These are phyloP conservation scores for Anthopleura sola DNA, from an alignment of 64 coral and sea anemone genomes.

Conservation along the genomic window DNA sequence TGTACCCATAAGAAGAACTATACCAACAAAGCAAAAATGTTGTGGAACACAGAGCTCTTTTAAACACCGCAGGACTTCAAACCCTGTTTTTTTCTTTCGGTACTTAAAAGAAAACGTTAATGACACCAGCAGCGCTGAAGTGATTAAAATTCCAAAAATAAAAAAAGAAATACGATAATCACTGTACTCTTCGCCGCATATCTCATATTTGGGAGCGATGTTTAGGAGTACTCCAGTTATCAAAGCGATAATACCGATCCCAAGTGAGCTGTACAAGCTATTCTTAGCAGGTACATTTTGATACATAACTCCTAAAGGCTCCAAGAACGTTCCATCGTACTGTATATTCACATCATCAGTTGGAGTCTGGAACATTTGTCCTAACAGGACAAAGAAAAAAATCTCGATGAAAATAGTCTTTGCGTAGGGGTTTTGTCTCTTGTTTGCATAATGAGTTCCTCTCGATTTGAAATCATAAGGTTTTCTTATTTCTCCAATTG, in stretches of 20 bases:
- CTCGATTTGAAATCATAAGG: slow-evolving; percentile 74
- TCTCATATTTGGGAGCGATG: slow-evolving; percentile 66
- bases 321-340: slow-evolving; percentile 85
- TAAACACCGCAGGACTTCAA: slow-evolving; percentile 63
- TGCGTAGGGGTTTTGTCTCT: slow-evolving; percentile 55
- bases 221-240: slow-evolving; percentile 56
- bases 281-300: slow-evolving; percentile 66
- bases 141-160: slow-evolving; percentile 70
- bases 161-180: slow-evolving; percentile 76
- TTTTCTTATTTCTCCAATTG: slow-evolving; percentile 3
- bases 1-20: slow-evolving; percentile 75
- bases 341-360: slow-evolving; percentile 85
- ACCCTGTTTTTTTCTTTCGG: slow-evolving; percentile 52
- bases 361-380: slow-evolving; percentile 66
- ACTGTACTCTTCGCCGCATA: slow-evolving; percentile 61
- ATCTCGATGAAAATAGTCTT: slow-evolving; percentile 67
- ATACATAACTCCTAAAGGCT: slow-evolving; percentile 75
- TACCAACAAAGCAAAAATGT: slow-evolving; percentile 43
- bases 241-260: slow-evolving; percentile 64
- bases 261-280: slow-evolving; percentile 69
- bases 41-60: slow-evolving; percentile 18
- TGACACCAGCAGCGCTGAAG: slow-evolving; percentile 42
- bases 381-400: slow-evolving; percentile 58
- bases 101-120: slow-evolving; percentile 69
- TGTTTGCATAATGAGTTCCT: slow-evolving; percentile 53